Conservation (phyloP, 1,140 invertebrate species). For the Camponotus vicinus region DNA sequence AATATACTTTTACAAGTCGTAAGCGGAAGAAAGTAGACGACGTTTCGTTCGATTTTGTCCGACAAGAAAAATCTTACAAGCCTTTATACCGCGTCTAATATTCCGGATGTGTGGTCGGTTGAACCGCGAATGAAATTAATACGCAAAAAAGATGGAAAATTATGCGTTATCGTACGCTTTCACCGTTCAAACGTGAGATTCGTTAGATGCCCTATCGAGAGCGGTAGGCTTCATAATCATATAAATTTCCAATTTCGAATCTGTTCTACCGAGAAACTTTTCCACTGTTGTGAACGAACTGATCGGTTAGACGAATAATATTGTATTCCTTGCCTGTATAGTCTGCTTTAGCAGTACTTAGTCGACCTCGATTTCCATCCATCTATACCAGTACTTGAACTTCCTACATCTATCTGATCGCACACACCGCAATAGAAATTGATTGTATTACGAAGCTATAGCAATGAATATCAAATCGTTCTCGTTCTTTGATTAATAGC, state of each 20-base stretch:
- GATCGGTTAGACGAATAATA: slow-evolving; percentile 35
- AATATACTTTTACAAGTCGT: slow-evolving; percentile 15
- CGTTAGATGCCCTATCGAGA: neutral
- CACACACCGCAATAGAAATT: slow-evolving; percentile 31
- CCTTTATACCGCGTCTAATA: neutral
- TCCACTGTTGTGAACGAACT: neutral
- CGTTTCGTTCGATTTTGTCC: neutral
- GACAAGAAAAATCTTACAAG: slow-evolving; percentile 16
- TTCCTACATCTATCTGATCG: slow-evolving; percentile 52
- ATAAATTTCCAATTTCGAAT: no score
- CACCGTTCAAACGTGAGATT: slow-evolving; percentile 38
- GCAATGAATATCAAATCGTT: slow-evolving; percentile 34
- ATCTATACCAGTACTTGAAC: slow-evolving; percentile 55
- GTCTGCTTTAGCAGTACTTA: neutral
- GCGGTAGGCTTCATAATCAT: neutral
- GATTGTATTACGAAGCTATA: slow-evolving; percentile 6
- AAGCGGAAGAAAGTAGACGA: slow-evolving; percentile 46
- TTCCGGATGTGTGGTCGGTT: slow-evolving; percentile 41
- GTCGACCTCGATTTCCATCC: slow-evolving; percentile 58
- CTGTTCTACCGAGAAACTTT: slow-evolving; percentile 13
- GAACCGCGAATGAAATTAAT: slow-evolving; percentile 44
- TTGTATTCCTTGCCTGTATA: slow-evolving; percentile 1
- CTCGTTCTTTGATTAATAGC: slow-evolving; percentile 20
- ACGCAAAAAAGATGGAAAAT: slow-evolving; percentile 37
- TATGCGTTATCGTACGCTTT: slow-evolving; percentile 36